Percentiles rank a stretch among this genome's conserved stretches.
Evolutionary conservation across 2,888 invertebrate species (phyloP).

Genomic region (Diabrotica balteata): DNA sequence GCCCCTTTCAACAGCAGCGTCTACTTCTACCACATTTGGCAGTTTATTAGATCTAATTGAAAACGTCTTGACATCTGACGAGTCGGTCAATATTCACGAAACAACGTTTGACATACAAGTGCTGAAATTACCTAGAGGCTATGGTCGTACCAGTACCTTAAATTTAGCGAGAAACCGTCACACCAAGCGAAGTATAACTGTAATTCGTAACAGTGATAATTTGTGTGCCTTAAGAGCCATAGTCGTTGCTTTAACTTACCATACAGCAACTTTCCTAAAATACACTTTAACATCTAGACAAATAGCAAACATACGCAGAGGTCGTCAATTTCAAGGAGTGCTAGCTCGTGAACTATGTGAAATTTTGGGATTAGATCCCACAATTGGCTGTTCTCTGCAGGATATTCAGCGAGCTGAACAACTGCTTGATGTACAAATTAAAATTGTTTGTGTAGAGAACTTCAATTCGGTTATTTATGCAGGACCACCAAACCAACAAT

Average conservation of each 20-base stretch:
- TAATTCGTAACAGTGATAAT: slow-evolving; percentile 32
- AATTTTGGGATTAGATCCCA: neutral
- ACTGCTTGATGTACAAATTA: slow-evolving; percentile 8
- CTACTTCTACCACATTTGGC: too few species aligned
- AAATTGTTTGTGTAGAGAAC: slow-evolving; percentile 4
- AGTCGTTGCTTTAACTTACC: slow-evolving; percentile 31
- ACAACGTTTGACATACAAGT: too few species aligned
- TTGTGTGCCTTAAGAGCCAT: slow-evolving; percentile 35
- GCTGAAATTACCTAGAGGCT: too few species aligned
- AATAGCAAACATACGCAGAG: neutral
- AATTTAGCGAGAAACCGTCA: too few species aligned
- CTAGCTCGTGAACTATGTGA: neutral
- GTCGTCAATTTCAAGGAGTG: neutral
- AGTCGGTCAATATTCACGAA: too few species aligned
- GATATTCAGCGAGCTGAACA: slow-evolving; percentile 1
- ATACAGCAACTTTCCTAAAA: slow-evolving; percentile 10
- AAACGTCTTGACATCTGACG: too few species aligned
- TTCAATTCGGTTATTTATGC: slow-evolving; percentile 11
- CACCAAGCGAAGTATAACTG: slow-evolving; percentile 18
- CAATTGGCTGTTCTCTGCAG: neutral
- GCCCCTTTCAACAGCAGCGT: too few species aligned
- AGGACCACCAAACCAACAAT: neutral
- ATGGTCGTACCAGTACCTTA: too few species aligned
- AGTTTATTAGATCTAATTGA: too few species aligned
- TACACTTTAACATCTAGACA: neutral